Conservation (phyloP, 1,140 invertebrate species). For the Phymastichus coffea region DNA sequence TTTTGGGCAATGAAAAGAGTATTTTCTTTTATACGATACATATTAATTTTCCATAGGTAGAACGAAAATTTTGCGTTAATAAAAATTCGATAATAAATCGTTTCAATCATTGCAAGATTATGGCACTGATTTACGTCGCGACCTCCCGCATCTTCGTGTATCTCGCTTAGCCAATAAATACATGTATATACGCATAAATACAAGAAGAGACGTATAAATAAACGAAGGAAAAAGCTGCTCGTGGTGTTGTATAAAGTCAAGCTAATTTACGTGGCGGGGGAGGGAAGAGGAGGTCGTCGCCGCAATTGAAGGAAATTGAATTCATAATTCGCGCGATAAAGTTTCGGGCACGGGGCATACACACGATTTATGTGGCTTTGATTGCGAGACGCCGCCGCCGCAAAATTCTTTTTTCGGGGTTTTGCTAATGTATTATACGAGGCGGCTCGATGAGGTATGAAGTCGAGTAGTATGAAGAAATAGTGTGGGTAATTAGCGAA, state of each 20-base stretch:
- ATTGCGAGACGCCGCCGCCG: conserved; percentile 2
- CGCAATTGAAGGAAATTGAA: conserved; percentile 23
- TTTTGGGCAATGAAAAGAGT: no score
- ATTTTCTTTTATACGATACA: no score
- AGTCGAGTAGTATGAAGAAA: not conserved
- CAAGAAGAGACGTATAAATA: no score
- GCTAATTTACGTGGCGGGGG: conserved; percentile 20
- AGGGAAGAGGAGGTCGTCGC: not conserved
- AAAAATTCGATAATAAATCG: no score
- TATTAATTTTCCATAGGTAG: no score
- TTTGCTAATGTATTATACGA: not conserved
- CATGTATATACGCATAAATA: no score
- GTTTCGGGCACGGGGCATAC: not conserved
- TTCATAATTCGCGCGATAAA: conserved; percentile 25
- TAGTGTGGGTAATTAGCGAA: conserved; percentile 9
- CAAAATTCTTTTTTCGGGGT: not conserved
- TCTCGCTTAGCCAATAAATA: no score
- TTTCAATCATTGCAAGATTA: no score
- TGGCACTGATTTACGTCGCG: no score
- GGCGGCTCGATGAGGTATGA: not conserved
- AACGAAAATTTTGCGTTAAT: no score
- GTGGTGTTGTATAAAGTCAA: conserved; percentile 20
- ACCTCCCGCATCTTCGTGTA: no score
- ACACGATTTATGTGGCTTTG: conserved; percentile 11
- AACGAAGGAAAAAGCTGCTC: no score